Percentiles rank a stretch among this genome's conserved stretches.
These are phyloP conservation scores for Cephus pulcher DNA, from an alignment of 2,888 invertebrate genomes.

Conservation along the genomic window DNA sequence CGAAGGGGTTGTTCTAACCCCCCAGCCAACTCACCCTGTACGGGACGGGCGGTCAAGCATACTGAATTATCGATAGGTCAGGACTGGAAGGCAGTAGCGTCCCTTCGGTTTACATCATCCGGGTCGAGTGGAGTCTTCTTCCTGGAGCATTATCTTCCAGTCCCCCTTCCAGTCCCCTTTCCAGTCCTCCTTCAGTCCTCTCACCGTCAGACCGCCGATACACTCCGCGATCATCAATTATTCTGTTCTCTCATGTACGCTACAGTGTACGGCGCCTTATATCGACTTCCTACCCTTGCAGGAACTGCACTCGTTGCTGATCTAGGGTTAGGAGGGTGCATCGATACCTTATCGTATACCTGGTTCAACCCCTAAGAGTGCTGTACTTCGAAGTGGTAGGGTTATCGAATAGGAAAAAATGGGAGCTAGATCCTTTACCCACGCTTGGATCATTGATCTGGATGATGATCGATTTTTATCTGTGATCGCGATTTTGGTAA, in stretches of 20 bases:
- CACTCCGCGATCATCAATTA: slow-evolving; percentile 57
- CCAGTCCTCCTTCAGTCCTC: slow-evolving; percentile 40
- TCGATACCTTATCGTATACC: background rate
- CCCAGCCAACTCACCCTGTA: background rate
- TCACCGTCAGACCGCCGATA: slow-evolving; percentile 43
- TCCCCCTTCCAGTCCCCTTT: slow-evolving; percentile 3
- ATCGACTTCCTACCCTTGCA: background rate
- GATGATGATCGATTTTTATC: background rate
- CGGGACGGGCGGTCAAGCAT: slow-evolving; percentile 42
- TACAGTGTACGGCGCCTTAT: background rate
- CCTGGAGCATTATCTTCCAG: background rate
- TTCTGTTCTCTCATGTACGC: slow-evolving; percentile 31
- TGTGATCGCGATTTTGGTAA: background rate
- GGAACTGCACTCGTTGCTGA: background rate
- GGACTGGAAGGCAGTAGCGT: slow-evolving; percentile 36
- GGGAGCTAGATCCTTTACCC: background rate
- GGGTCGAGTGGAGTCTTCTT: background rate
- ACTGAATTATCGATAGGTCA: slow-evolving; percentile 64
- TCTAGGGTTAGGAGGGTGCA: background rate
- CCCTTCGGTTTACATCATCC: slow-evolving; percentile 34
- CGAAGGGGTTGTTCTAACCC: background rate
- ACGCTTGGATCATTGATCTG: background rate
- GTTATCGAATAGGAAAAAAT: background rate
- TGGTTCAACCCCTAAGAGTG: background rate
- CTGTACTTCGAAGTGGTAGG: background rate